A percentile compares a stretch with the other conserved stretches of the same genome.
phyloP scores from a whole-genome alignment of 2,888 invertebrate genomes.

The Drosophila pseudotalamancana region DNA sequence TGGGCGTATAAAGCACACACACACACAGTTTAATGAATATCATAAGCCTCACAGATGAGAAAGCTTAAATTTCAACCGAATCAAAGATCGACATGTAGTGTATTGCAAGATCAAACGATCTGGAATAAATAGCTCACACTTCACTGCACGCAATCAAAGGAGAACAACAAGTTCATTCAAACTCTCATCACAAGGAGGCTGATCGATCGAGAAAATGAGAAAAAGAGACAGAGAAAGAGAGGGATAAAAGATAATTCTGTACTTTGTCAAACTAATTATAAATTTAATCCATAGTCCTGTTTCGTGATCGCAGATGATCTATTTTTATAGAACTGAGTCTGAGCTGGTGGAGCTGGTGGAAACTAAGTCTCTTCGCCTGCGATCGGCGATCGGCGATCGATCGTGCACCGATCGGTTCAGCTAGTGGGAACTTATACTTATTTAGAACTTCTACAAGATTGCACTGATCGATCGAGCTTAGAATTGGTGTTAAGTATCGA shows the following conservation, averaged over 20 bases:
- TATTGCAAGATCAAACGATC: conserved; percentile 9
- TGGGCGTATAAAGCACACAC: conserved; percentile 59
- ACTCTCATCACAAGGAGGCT: neutral
- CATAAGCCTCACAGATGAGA: conserved; percentile 5
- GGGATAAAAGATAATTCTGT: neutral
- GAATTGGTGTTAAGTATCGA: neutral
- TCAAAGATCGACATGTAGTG: conserved; percentile 1
- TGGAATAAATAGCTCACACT: conserved; percentile 14
- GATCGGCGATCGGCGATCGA: conserved; percentile 11
- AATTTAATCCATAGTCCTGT: conserved; percentile 14
- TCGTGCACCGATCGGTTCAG: conserved; percentile 3
- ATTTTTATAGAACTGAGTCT: too few species aligned
- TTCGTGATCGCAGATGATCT: conserved; percentile 19
- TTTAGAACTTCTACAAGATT: neutral
- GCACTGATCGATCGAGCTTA: conserved; percentile 17
- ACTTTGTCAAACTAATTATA: conserved; percentile 37
- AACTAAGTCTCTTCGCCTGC: neutral
- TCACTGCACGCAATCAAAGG: conserved; percentile 9
- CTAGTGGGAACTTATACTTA: neutral
- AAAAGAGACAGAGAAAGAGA: too few species aligned
- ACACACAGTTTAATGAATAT: conserved; percentile 21
- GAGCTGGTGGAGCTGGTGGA: neutral
- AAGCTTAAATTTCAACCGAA: neutral
- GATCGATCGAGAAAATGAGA: conserved; percentile 6
- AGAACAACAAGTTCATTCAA: neutral